These are phyloP conservation scores for Meiosimyza decipiens DNA, from an alignment of 2,888 invertebrate genomes.

Conservation along the genomic window DNA sequence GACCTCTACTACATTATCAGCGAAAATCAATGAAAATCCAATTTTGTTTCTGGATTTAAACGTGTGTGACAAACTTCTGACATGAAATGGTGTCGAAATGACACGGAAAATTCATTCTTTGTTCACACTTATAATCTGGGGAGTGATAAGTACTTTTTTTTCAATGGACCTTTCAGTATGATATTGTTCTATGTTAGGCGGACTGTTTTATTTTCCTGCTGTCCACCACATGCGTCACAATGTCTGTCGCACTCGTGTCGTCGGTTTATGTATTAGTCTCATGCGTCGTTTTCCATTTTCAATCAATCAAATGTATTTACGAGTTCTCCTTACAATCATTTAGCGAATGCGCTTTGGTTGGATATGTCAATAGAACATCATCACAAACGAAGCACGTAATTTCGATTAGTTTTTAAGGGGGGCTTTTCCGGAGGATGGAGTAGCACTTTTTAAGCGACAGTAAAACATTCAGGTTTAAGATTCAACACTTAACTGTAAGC, in stretches of 20 bases:
- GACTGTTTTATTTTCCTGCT: slow-evolving; percentile 22
- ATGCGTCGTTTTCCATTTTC: slow-evolving; percentile 49
- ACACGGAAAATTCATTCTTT: neutral
- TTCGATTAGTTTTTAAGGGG: slow-evolving; percentile 51
- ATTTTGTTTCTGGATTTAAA: neutral
- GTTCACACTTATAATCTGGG: slow-evolving; percentile 34
- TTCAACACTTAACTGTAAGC: too few species aligned
- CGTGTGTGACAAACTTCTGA: slow-evolving; percentile 24
- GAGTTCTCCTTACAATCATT: slow-evolving; percentile 38
- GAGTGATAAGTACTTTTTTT: slow-evolving; percentile 50
- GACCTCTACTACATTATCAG: slow-evolving; percentile 4
- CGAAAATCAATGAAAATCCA: slow-evolving; percentile 35
- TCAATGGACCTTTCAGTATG: slow-evolving; percentile 32
- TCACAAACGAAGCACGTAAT: slow-evolving; percentile 57
- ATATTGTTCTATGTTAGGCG: slow-evolving; percentile 8
- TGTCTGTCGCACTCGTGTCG: slow-evolving; percentile 23
- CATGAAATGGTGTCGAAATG: slow-evolving; percentile 20
- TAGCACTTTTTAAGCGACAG: neutral
- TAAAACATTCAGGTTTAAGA: too few species aligned
- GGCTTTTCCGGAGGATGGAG: neutral
- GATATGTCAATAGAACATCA: slow-evolving; percentile 31
- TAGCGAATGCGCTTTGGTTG: slow-evolving; percentile 46
- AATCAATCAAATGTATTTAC: slow-evolving; percentile 51
- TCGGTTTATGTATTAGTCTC: slow-evolving; percentile 43
- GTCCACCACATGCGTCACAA: slow-evolving; percentile 10